Conservation (phyloP, 2,888 invertebrate genomes). For the Mesorhabditis spiculigera region DNA sequence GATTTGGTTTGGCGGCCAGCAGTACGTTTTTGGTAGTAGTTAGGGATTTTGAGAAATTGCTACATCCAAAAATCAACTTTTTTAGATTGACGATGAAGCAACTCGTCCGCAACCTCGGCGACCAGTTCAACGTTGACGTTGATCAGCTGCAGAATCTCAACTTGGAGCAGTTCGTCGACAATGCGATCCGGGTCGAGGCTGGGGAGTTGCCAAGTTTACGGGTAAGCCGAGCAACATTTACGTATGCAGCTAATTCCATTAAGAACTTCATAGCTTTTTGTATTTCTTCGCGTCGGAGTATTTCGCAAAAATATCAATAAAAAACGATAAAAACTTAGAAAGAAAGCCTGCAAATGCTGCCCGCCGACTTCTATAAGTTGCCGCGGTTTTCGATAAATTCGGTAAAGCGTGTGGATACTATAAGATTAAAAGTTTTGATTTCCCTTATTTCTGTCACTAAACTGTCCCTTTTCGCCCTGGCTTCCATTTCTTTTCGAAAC, state of each 20-base stretch:
- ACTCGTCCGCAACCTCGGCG: slow-evolving; percentile 50
- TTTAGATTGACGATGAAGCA: slow-evolving; percentile 47
- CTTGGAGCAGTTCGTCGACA: background rate
- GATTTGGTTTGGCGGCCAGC: slow-evolving; percentile 54
- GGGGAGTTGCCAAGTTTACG: background rate
- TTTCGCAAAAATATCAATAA: too few species aligned
- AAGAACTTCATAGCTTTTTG: too few species aligned
- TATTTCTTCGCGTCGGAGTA: too few species aligned
- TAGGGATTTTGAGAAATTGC: background rate
- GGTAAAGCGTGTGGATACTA: background rate
- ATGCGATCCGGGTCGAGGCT: background rate
- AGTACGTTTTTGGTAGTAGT: slow-evolving; percentile 21
- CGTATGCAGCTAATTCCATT: too few species aligned
- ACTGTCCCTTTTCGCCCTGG: background rate
- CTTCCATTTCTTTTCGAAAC: background rate
- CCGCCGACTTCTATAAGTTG: background rate
- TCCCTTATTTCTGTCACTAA: background rate
- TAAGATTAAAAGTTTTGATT: too few species aligned
- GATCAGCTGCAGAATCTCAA: slow-evolving; percentile 15
- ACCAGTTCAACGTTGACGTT: slow-evolving; percentile 49
- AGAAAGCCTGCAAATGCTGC: background rate
- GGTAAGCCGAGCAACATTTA: too few species aligned
- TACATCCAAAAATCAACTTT: background rate
- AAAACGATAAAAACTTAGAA: background rate
- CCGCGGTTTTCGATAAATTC: background rate